phyloP scores from a whole-genome alignment of 2,797 vertebrate species.

The Anas capensis region DNA sequence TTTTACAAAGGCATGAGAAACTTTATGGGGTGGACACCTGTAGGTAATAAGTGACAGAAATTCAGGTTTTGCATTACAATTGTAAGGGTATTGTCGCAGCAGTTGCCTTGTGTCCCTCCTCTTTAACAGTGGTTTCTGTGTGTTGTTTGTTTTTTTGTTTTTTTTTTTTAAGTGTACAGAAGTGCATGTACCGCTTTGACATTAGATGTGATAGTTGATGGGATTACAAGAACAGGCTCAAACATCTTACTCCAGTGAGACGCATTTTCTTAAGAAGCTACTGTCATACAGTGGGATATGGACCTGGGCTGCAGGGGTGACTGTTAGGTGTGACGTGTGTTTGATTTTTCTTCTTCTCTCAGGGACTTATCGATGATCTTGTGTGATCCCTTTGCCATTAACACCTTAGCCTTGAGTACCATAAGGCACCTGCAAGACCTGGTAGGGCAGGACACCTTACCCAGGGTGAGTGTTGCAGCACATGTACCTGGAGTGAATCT shows the following conservation, averaged over 20 bases:
- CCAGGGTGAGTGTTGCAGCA: conserved; percentile 85
- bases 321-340: neutral
- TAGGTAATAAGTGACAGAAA: neutral
- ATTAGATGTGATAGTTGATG: neutral
- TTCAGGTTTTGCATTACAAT: neutral
- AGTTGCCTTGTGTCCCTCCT: neutral
- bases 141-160: neutral
- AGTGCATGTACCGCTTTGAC: accelerated
- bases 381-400: conserved; percentile 97
- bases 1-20: neutral
- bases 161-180: too few species aligned
- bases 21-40: neutral
- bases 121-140: neutral
- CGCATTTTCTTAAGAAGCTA: neutral
- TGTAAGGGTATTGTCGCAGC: neutral
- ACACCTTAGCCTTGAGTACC: conserved; percentile 93
- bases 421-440: conserved; percentile 95
- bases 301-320: accelerated
- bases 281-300: neutral
- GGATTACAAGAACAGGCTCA: neutral
- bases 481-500: neutral
- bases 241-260: neutral
- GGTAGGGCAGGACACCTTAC: conserved; percentile 93
- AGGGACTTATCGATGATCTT: conserved; percentile 99
- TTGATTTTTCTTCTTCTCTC: conserved; percentile 25